Conservation (phyloP, 2,113 vertebrate genomes). For the Eonycteris spelaea region DNA sequence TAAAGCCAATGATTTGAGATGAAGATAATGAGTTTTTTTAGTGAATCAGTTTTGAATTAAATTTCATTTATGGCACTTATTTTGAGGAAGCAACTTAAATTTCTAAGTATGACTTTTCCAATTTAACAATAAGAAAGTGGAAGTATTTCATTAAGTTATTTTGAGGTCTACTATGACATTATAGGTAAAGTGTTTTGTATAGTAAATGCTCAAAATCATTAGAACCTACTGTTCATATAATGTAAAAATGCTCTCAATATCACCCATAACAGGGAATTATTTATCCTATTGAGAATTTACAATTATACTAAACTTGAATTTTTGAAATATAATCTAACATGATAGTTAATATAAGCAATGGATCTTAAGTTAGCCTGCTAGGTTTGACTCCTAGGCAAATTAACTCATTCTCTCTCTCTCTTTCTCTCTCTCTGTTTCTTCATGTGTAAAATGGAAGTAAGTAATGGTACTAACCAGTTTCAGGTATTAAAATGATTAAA, state of each 20-base stretch:
- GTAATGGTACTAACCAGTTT: neutral
- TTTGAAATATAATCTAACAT: neutral
- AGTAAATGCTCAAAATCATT: neutral
- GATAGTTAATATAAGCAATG: neutral
- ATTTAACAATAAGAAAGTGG: neutral
- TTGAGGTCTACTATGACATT: neutral
- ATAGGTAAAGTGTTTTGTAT: neutral
- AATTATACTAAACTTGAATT: neutral
- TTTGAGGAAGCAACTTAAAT: neutral
- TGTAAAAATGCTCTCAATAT: neutral
- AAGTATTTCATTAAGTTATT: neutral
- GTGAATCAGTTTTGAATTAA: neutral
- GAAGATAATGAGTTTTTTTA: neutral
- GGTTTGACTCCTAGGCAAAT: neutral
- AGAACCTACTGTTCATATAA: neutral
- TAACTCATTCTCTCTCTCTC: neutral
- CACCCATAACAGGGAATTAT: neutral
- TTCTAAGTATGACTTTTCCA: neutral
- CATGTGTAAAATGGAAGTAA: neutral
- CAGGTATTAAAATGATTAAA: neutral
- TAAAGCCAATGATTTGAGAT: neutral
- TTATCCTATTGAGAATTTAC: neutral
- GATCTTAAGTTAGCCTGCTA: neutral
- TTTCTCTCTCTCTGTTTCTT: neutral
- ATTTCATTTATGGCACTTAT: neutral